Evolutionary conservation across 2,888 invertebrate genomes (phyloP).

Genomic region (Eupithecia dodoneata): DNA sequence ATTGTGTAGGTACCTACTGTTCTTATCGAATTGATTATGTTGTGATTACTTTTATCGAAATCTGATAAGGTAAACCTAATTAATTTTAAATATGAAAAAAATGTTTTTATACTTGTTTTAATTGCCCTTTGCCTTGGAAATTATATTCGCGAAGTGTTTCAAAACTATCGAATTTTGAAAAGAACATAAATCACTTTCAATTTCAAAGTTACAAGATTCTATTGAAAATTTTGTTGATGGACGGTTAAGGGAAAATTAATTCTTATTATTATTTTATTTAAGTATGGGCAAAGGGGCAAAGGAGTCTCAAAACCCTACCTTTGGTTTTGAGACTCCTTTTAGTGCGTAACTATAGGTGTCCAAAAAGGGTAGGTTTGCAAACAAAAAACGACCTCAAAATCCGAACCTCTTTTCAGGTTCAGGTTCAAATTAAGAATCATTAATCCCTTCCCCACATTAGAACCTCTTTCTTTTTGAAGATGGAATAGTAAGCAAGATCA

Average conservation of each 20-base stretch:
- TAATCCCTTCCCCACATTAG: background rate
- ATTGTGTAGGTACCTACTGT: constrained; percentile 15
- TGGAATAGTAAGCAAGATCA: background rate
- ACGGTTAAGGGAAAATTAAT: too few relatives aligned
- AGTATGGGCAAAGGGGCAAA: too few relatives aligned
- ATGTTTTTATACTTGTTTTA: constrained; percentile 19
- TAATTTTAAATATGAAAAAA: constrained; percentile 42
- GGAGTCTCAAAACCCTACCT: too few relatives aligned
- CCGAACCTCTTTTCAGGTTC: background rate
- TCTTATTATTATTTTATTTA: too few relatives aligned
- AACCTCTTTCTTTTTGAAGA: background rate
- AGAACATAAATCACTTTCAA: background rate
- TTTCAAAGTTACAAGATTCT: background rate
- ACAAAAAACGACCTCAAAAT: background rate
- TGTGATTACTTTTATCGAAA: constrained; percentile 1
- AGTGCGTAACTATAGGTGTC: background rate
- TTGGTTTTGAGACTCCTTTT: background rate
- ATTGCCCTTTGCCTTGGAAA: background rate
- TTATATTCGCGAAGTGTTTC: background rate
- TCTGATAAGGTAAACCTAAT: constrained; percentile 10
- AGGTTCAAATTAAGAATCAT: background rate
- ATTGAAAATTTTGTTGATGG: background rate
- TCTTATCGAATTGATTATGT: constrained; percentile 10
- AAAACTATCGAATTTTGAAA: background rate
- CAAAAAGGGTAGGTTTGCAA: background rate